Base-by-base conservation (phyloP, 92 coral and sea anemone species). In the Palythoa heliodiscus region DNA sequence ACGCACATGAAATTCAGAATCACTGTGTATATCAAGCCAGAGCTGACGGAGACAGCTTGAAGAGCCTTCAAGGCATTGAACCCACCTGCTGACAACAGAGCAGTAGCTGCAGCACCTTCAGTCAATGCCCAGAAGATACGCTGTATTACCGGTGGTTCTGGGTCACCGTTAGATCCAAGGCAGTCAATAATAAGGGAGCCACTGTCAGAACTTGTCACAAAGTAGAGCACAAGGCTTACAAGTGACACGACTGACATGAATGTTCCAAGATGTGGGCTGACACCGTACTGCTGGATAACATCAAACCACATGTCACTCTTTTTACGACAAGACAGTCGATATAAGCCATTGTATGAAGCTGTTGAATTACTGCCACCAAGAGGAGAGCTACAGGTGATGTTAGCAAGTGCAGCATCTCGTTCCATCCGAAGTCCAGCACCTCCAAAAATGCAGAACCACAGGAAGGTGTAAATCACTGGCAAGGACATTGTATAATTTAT, bases 121-220 rank as follows among this genome's bases (percentile, higher is more conserved):
- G 98, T 95, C 25, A 95, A 86, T 39, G 98, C 98, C 98, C 98
- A 95, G 88, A 95, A 95, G 80, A 95, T 84, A 11, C 98, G 94
- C 72, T 95, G 98, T 47, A 88, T 77, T 19, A 93, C 86, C 11
- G 98, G 98, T 39, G 98, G 98, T 35, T 95, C 97, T 40, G 93
- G 97, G 76, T 91, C 91, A 23, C 98, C 98, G 70, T 95, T 95
- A 47, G 98, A 95, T 71, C 96, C 92, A 8, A 95, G 88, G 84
- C 96, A 91, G 88, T 95, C 98, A 47, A 95, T 93, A 78, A 95
- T 93, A 50, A 95, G 91, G 38, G 98, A 95, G 48, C 98, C 98
- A 81, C 98, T 95, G 82, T 95, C 98, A 3, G 98, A 95, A 76
- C 98, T 95, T 48, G 98, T 95, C 75, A 95, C 98, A 86, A 95